Percentiles rank a stretch among this genome's conserved stretches.
phyloP scores from a whole-genome alignment of 2,888 invertebrate genomes.

The Pristionchus arcanus region DNA sequence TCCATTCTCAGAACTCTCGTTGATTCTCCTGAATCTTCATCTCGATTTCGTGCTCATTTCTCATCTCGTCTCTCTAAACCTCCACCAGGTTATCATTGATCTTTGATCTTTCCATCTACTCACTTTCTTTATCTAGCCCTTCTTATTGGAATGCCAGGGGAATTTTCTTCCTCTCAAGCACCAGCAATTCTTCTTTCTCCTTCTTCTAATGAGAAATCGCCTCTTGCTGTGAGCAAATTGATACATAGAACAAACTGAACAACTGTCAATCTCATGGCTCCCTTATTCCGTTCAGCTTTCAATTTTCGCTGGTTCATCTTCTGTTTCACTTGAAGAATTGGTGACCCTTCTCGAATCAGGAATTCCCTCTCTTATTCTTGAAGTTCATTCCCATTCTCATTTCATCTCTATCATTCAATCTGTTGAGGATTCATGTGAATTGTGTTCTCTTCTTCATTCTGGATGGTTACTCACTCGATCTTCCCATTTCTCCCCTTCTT shows the following conservation, averaged over 20 bases:
- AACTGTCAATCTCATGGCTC: no score
- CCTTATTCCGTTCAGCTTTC: background rate
- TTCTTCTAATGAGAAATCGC: slow-evolving; percentile 39
- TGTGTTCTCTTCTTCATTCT: slow-evolving; percentile 72
- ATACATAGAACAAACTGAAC: background rate
- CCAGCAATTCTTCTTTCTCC: slow-evolving; percentile 55
- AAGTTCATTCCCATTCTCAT: slow-evolving; percentile 58
- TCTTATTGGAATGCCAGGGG: slow-evolving; percentile 53
- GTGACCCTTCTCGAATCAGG: slow-evolving; percentile 72
- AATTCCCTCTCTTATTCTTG: slow-evolving; percentile 73
- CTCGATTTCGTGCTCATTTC: slow-evolving; percentile 54
- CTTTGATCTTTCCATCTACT: background rate
- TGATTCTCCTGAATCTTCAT: slow-evolving; percentile 9
- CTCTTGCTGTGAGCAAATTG: background rate
- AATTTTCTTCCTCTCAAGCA: slow-evolving; percentile 43
- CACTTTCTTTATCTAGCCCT: slow-evolving; percentile 25
- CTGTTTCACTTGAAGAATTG: slow-evolving; percentile 70
- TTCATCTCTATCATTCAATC: background rate
- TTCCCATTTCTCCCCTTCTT: slow-evolving; percentile 42
- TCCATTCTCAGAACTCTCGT: background rate
- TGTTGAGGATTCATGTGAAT: slow-evolving; percentile 73
- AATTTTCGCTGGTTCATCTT: slow-evolving; percentile 70
- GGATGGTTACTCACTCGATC: slow-evolving; percentile 63
- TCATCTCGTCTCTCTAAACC: slow-evolving; percentile 40
- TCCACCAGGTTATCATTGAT: slow-evolving; percentile 44